A percentile compares a stretch with the other conserved stretches of the same genome.
phyloP scores from a whole-genome alignment of 2,797 vertebrate genomes.

The Crax fasciolata region DNA sequence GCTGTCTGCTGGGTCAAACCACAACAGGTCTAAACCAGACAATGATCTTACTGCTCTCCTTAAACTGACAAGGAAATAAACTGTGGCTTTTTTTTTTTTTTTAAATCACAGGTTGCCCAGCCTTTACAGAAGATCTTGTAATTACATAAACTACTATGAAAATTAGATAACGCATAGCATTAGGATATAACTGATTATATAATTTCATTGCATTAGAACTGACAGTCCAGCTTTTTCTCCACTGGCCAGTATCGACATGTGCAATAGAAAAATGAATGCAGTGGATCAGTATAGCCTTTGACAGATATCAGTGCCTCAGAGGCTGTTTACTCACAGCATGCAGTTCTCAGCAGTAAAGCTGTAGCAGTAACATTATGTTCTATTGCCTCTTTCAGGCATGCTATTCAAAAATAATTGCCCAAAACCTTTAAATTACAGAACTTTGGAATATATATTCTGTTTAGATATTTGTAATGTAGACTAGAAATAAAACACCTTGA shows the following conservation, averaged over 20 bases:
- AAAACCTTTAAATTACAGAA: conserved; percentile 19
- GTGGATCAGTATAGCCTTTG: conserved; percentile 1
- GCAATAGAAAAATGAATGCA: conserved; percentile 57
- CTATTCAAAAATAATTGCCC: neutral
- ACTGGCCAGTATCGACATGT: conserved; percentile 12
- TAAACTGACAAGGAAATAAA: neutral
- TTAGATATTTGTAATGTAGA: neutral
- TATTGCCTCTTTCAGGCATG: neutral
- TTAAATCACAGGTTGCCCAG: neutral
- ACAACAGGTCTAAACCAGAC: neutral
- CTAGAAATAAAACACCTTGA: conserved; percentile 7
- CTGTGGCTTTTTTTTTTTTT: too few species aligned
- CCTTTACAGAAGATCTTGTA: neutral
- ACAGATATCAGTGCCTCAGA: conserved; percentile 22
- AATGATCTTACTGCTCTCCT: neutral
- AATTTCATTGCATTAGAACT: neutral
- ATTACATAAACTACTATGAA: conserved; percentile 5
- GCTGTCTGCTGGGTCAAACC: too few species aligned
- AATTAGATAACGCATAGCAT: neutral
- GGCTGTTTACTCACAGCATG: neutral
- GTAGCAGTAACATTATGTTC: neutral
- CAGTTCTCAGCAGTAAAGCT: neutral
- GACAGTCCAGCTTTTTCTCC: conserved; percentile 11
- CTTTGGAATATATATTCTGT: neutral
- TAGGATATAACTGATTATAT: neutral